Conservation (phyloP, 1,140 invertebrate genomes). For the Drosophila navojoa region DNA sequence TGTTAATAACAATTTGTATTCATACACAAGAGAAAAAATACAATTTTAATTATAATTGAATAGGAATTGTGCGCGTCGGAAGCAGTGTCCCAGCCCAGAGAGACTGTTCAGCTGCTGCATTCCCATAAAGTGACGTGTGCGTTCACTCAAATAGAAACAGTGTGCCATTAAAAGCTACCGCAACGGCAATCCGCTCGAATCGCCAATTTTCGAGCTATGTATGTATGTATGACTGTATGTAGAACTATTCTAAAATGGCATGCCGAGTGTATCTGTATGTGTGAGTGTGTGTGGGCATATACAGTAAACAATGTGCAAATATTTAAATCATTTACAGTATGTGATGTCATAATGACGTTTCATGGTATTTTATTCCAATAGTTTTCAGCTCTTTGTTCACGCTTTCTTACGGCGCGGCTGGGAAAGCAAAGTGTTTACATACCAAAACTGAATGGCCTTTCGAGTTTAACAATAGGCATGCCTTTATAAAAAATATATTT, state of each 20-base stretch:
- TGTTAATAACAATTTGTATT: background rate
- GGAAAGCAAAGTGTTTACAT: conserved; percentile 30
- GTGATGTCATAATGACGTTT: conserved; percentile 69
- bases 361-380: conserved; percentile 43
- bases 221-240: conserved; percentile 14
- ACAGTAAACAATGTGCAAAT: conserved; percentile 56
- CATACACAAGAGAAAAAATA: conserved; percentile 2
- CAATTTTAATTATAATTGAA: conserved; percentile 48
- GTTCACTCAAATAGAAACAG: conserved; percentile 73
- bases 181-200: conserved; percentile 30
- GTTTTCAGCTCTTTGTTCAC: conserved; percentile 39
- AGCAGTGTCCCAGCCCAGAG: conserved; percentile 11
- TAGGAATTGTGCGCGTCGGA: conserved; percentile 54
- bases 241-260: too few species aligned
- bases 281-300: conserved; percentile 22
- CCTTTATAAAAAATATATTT: background rate
- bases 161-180: conserved; percentile 52
- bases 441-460: conserved; percentile 27
- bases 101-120: conserved; percentile 36
- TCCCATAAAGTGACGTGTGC: conserved; percentile 73
- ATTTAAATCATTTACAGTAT: conserved; percentile 76
- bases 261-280: background rate
- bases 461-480: background rate
- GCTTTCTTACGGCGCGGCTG: conserved; percentile 51
- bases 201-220: conserved; percentile 31